phyloP scores from a whole-genome alignment of 2,797 vertebrate species.

The Hemibagrus guttatus region DNA sequence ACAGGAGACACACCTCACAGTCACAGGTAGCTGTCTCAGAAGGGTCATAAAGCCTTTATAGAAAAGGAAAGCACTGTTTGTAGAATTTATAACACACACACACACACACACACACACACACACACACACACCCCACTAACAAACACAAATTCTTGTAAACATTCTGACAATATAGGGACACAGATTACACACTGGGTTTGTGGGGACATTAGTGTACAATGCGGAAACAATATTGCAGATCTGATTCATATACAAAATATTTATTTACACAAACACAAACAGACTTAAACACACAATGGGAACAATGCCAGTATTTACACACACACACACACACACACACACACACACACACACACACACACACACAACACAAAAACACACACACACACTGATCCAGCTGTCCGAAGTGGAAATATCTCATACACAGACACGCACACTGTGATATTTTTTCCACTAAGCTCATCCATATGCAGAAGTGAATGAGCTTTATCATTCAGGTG shows the following conservation, averaged over 20 bases:
- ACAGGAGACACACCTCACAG: not conserved
- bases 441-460: conserved; percentile 1
- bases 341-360: conserved; percentile 47
- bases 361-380: conserved; percentile 45
- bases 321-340: conserved; percentile 21
- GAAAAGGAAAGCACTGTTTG: not conserved
- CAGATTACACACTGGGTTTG: not conserved
- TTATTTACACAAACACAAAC: not conserved
- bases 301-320: not conserved
- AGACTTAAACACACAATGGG: not conserved
- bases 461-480: conserved; percentile 33
- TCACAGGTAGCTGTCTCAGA: not conserved
- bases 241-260: not conserved
- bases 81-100: not conserved
- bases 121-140: not conserved
- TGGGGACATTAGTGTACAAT: not conserved
- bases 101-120: not conserved
- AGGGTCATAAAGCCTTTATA: no score
- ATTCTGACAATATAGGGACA: not conserved
- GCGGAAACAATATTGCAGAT: not conserved
- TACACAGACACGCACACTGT: conserved; percentile 28
- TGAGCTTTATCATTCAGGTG: conserved; percentile 34
- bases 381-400: conserved; percentile 30
- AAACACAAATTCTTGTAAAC: not conserved
- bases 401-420: conserved; percentile 55